These are phyloP conservation scores for Leptinotarsa texana DNA, from an alignment of 1,140 invertebrate genomes.

Conservation along the genomic window DNA sequence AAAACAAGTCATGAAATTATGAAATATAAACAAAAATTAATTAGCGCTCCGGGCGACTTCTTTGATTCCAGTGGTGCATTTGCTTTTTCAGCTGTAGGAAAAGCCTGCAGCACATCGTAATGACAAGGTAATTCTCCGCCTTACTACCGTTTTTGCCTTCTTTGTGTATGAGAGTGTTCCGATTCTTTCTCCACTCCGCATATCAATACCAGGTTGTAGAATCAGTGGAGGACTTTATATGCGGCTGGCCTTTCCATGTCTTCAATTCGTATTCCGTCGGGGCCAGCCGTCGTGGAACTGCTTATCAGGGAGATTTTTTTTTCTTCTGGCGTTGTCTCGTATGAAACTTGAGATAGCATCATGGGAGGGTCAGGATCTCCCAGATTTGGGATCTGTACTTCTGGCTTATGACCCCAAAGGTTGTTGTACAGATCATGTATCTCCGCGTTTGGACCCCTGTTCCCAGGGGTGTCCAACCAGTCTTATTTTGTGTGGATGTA, in stretches of 20 bases:
- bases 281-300: slow-evolving; percentile 8
- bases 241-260: background rate
- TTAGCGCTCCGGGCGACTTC: too few relatives aligned
- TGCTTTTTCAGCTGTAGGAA: too few relatives aligned
- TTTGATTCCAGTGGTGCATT: too few relatives aligned
- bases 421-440: slow-evolving; percentile 2
- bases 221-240: slow-evolving; percentile 6
- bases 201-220: slow-evolving; percentile 17
- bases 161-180: slow-evolving; percentile 34
- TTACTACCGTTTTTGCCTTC: slow-evolving; percentile 27
- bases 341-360: too few relatives aligned
- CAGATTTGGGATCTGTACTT: background rate
- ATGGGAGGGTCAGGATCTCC: background rate
- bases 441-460: background rate
- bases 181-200: slow-evolving; percentile 40
- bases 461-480: background rate
- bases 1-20: too few relatives aligned
- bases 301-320: background rate
- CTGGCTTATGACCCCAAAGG: background rate
- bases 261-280: background rate
- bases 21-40: too few relatives aligned
- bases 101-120: slow-evolving; percentile 24
- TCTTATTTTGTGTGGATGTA: background rate
- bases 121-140: slow-evolving; percentile 35
- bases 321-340: background rate